Evolutionary conservation across 2,113 vertebrate species (phyloP).

Genomic region (Callopanchax toddi): DNA sequence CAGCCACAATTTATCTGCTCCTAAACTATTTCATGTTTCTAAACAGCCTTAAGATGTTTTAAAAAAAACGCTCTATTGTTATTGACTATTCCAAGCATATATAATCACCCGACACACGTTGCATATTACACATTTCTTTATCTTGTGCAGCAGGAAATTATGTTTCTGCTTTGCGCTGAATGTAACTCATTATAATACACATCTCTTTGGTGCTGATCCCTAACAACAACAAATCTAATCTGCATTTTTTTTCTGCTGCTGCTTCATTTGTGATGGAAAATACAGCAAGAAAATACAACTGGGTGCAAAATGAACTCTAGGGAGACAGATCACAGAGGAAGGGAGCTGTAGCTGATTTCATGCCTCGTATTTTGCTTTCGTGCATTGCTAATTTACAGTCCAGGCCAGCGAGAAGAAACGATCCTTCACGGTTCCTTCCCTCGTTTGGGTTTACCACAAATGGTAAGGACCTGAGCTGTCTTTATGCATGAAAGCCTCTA

Average conservation of each 20-base stretch:
- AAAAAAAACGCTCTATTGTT: slow-evolving; percentile 5
- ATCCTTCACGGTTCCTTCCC: slow-evolving; percentile 35
- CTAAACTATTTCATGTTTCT: too few species aligned
- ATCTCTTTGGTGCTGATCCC: slow-evolving; percentile 33
- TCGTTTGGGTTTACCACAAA: slow-evolving; percentile 2
- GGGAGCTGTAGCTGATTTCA: slow-evolving; percentile 73
- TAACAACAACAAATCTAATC: slow-evolving; percentile 43
- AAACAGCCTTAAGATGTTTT: too few species aligned
- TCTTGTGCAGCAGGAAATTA: slow-evolving; percentile 24
- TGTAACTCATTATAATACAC: slow-evolving; percentile 5
- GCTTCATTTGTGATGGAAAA: slow-evolving; percentile 53
- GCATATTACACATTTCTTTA: slow-evolving; percentile 3
- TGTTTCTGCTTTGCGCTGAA: slow-evolving; percentile 4
- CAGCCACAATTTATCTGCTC: too few species aligned
- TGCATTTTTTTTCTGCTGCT: slow-evolving; percentile 53
- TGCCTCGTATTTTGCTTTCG: slow-evolving; percentile 71
- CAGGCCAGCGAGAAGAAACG: slow-evolving; percentile 54
- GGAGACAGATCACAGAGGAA: slow-evolving; percentile 57
- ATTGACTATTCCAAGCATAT: slow-evolving; percentile 20
- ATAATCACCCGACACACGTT: slow-evolving; percentile 25
- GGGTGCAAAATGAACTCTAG: slow-evolving; percentile 30
- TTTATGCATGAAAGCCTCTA: slow-evolving; percentile 27
- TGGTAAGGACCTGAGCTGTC: slow-evolving; percentile 32
- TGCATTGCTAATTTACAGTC: slow-evolving; percentile 64
- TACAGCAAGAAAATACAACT: slow-evolving; percentile 37